phyloP scores from a whole-genome alignment of 2,113 vertebrate genomes.

The Epinephelus fuscoguttatus region DNA sequence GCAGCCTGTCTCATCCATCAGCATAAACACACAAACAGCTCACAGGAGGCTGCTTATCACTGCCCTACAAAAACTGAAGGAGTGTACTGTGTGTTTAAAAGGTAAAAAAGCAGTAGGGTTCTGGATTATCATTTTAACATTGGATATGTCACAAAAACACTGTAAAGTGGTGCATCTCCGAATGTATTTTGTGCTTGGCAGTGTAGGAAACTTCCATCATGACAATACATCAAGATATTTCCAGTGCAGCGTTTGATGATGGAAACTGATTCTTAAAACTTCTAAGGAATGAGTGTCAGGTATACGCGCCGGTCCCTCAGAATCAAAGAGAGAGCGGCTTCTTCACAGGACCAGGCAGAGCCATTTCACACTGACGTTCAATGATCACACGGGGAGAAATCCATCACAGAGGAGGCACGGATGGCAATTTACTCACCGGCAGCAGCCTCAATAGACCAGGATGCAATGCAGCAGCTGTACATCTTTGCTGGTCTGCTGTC shows the following conservation, averaged over 20 bases:
- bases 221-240: conserved; percentile 23
- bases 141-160: background rate
- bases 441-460: conserved; percentile 39
- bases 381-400: conserved; percentile 42
- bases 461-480: conserved; percentile 45
- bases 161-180: background rate
- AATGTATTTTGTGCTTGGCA: background rate
- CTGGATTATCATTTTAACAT: background rate
- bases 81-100: background rate
- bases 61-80: background rate
- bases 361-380: conserved; percentile 20
- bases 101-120: background rate
- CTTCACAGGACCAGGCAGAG: background rate
- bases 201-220: conserved; percentile 6
- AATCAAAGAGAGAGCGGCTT: conserved; percentile 30
- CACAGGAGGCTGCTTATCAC: conserved; percentile 7
- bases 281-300: background rate
- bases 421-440: conserved; percentile 40
- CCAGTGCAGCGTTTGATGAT: background rate
- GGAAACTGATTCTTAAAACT: conserved; percentile 5
- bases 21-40: conserved; percentile 23
- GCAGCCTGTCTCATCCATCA: conserved; percentile 45
- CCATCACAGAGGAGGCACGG: conserved; percentile 31
- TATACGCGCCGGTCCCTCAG: background rate
- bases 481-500: conserved; percentile 10